phyloP scores from a whole-genome alignment of 2,888 invertebrate genomes.

The Metallyticus violacea region DNA sequence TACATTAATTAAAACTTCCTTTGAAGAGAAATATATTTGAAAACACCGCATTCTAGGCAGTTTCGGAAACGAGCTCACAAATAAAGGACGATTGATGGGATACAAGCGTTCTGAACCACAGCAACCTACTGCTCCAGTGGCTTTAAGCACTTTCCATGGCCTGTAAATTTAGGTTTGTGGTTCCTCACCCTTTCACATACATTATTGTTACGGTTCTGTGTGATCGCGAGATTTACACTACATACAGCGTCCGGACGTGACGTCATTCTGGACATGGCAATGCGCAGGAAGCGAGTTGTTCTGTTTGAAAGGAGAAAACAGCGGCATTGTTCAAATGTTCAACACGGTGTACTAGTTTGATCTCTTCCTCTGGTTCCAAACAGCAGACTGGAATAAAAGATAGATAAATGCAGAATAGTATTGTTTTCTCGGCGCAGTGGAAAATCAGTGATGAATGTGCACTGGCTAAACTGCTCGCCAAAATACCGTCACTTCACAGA shows the following conservation, averaged over 20 bases:
- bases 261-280: background rate
- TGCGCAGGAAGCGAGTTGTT: background rate
- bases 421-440: background rate
- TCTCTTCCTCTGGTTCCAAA: background rate
- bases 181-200: background rate
- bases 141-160: background rate
- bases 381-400: background rate
- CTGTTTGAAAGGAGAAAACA: background rate
- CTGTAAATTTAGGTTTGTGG: background rate
- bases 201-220: background rate
- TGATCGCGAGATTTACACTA: background rate
- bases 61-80: background rate
- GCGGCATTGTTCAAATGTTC: too few relatives aligned
- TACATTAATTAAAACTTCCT: too few relatives aligned
- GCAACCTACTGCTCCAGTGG: background rate
- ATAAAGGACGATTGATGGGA: background rate
- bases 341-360: background rate
- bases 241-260: background rate
- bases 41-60: background rate
- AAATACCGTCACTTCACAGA: too few relatives aligned
- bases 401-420: background rate
- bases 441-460: background rate
- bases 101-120: background rate
- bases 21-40: background rate
- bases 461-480: too few relatives aligned